These are phyloP conservation scores for Globodera rostochiensis DNA, from an alignment of 1,140 invertebrate species.

Conservation along the genomic window DNA sequence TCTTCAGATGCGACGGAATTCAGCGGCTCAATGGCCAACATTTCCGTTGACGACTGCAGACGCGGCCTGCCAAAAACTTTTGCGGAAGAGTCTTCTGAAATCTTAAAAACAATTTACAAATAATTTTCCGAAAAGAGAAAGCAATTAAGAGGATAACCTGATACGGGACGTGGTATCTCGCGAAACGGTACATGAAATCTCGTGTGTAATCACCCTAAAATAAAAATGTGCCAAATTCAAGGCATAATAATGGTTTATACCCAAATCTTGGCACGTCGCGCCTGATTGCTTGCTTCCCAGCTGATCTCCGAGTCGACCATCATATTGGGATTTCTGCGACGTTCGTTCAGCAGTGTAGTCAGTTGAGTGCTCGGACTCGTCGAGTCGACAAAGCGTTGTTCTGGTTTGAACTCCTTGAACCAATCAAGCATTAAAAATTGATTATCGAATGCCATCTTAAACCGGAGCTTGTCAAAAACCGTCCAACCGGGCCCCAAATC, in stretches of 20 bases:
- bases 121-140: not conserved
- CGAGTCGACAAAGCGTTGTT: conserved; percentile 19
- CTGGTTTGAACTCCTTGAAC: conserved; percentile 15
- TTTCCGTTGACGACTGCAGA: not conserved
- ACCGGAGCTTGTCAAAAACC: no score
- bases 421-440: no score
- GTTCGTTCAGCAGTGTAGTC: conserved; percentile 16
- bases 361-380: conserved; percentile 7
- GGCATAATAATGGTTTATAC: not conserved
- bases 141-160: not conserved
- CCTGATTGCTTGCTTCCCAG: conserved; percentile 24
- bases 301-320: conserved; percentile 20
- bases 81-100: not conserved
- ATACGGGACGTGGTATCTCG: conserved; percentile 23
- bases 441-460: no score
- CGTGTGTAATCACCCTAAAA: conserved; percentile 29
- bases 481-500: not conserved
- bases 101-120: not conserved
- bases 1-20: not conserved
- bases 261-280: conserved; percentile 22
- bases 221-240: not conserved
- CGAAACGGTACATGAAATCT: conserved; percentile 28
- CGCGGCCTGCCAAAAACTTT: not conserved
- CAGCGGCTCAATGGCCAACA: conserved; percentile 13
- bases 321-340: conserved; percentile 24